Conservation (phyloP, 2,888 invertebrate genomes). For the Nowickia ferox region DNA sequence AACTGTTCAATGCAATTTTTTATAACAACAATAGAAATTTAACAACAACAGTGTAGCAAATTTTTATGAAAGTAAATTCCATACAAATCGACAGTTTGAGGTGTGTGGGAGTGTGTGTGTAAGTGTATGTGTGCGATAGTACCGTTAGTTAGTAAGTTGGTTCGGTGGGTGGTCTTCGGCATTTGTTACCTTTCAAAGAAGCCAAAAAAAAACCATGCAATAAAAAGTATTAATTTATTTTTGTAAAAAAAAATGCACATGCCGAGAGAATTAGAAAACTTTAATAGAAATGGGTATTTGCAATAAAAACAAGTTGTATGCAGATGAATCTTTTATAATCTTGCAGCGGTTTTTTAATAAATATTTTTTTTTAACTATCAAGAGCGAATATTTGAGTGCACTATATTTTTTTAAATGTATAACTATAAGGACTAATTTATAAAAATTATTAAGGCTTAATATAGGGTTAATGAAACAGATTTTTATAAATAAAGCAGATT, state of each 20-base stretch:
- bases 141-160: background rate
- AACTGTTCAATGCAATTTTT: conserved; percentile 16
- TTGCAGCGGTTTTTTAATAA: background rate
- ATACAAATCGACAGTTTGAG: conserved; percentile 44
- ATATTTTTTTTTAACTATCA: too few relatives aligned
- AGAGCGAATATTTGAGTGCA: too few relatives aligned
- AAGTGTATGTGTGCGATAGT: background rate
- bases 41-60: conserved; percentile 42
- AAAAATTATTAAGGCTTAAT: too few relatives aligned
- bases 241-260: background rate
- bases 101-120: too few relatives aligned
- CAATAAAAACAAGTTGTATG: background rate
- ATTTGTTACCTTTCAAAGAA: background rate
- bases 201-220: background rate
- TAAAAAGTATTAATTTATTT: conserved; percentile 27
- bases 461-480: too few relatives aligned
- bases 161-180: conserved; percentile 9
- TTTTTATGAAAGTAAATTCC: conserved; percentile 54
- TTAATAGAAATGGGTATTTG: background rate
- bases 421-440: too few relatives aligned
- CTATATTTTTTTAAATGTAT: too few relatives aligned
- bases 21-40: conserved; percentile 25
- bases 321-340: too few relatives aligned
- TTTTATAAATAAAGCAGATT: too few relatives aligned
- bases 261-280: conserved; percentile 13